These are phyloP conservation scores for Reticulitermes lucifugus DNA, from an alignment of 2,888 invertebrate genomes.

Conservation along the genomic window DNA sequence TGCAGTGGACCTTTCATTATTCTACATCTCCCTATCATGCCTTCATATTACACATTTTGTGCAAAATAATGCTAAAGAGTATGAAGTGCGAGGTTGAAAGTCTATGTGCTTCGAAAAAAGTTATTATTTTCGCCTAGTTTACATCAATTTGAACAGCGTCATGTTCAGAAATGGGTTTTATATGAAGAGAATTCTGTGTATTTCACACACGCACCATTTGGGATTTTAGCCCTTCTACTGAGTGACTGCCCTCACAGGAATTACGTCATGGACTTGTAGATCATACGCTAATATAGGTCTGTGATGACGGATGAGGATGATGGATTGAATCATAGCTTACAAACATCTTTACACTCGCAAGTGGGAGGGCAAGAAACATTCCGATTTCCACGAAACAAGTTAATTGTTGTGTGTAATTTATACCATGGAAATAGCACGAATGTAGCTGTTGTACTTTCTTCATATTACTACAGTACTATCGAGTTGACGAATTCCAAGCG, in stretches of 20 bases:
- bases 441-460: neutral
- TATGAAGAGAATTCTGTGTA: neutral
- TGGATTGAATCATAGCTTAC: slow-evolving; percentile 5
- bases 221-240: neutral
- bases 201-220: slow-evolving; percentile 1
- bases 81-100: neutral
- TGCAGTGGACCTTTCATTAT: too few species aligned
- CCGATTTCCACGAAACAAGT: neutral
- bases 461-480: neutral
- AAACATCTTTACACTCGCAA: neutral
- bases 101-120: neutral
- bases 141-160: neutral
- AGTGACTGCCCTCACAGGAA: slow-evolving; percentile 15
- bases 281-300: neutral
- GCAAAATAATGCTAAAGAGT: too few species aligned
- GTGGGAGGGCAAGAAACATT: neutral
- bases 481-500: neutral
- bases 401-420: neutral
- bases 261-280: slow-evolving; percentile 22
- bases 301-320: neutral
- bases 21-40: too few species aligned
- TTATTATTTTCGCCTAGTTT: neutral
- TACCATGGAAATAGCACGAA: neutral
- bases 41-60: too few species aligned
- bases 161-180: neutral